phyloP scores from a whole-genome alignment of 2,888 invertebrate species.

The Stomorhina lunata region DNA sequence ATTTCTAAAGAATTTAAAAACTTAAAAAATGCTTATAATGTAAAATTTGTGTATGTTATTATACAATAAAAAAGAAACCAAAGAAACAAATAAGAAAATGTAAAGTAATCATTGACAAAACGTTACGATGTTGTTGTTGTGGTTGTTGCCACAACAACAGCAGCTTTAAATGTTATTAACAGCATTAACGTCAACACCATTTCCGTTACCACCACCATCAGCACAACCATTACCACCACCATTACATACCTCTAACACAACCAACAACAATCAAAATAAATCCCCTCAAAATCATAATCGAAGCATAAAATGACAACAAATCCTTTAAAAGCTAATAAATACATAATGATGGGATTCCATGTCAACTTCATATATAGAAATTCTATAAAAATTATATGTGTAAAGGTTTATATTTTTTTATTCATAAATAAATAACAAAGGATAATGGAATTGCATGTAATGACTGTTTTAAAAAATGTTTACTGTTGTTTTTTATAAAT shows the following conservation, averaged over 20 bases:
- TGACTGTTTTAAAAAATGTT: too few species aligned
- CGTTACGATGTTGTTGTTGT: neutral
- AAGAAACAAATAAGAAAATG: neutral
- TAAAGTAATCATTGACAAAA: conserved; percentile 9
- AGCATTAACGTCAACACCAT: neutral
- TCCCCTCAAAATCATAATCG: conserved; percentile 42
- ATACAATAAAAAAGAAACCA: neutral
- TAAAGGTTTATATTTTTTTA: neutral
- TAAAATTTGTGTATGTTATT: neutral
- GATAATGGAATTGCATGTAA: neutral
- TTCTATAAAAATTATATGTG: conserved; percentile 1
- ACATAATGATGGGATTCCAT: conserved; percentile 30
- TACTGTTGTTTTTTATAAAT: neutral
- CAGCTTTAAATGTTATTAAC: neutral
- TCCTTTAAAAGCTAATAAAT: conserved; percentile 55
- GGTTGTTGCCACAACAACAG: neutral
- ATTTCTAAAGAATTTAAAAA: too few species aligned
- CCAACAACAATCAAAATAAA: conserved; percentile 36
- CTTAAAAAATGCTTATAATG: neutral
- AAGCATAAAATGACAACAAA: conserved; percentile 50
- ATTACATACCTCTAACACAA: neutral
- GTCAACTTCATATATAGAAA: neutral
- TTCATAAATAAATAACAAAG: neutral
- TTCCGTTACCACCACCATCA: too few species aligned
- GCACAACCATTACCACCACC: neutral